phyloP scores from a whole-genome alignment of 2,888 invertebrate species.

The Agelastica alni region DNA sequence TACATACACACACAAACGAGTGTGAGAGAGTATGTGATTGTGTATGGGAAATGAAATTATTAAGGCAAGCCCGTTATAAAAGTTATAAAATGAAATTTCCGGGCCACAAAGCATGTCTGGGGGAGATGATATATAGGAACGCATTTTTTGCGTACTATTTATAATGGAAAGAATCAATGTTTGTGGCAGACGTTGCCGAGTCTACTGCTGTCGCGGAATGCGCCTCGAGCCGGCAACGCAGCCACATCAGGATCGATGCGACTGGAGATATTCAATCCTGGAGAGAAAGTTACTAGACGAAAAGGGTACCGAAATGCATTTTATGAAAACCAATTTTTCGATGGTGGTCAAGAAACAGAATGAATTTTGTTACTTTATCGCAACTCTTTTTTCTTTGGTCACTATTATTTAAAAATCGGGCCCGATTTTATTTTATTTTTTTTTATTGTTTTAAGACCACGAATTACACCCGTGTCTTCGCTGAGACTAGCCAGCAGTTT shows the following conservation, averaged over 20 bases:
- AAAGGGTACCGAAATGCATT: constrained; percentile 11
- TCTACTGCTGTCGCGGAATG: constrained; percentile 46
- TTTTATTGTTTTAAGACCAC: no score
- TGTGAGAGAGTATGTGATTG: constrained; percentile 42
- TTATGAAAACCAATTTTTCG: no score
- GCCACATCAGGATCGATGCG: constrained; percentile 48
- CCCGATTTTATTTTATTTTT: no score
- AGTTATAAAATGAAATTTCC: constrained; percentile 59
- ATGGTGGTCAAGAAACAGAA: no score
- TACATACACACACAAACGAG: constrained; percentile 20
- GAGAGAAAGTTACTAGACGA: constrained; percentile 5
- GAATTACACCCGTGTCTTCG: no score
- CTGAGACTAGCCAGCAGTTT: no score
- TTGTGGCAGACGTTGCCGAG: constrained; percentile 45
- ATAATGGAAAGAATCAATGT: constrained; percentile 59
- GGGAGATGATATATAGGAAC: constrained; percentile 58
- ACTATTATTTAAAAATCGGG: no score
- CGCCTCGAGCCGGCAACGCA: constrained; percentile 45
- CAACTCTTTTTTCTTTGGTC: no score
- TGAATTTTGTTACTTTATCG: no score
- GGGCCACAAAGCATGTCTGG: constrained; percentile 56
- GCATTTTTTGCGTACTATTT: constrained; percentile 59
- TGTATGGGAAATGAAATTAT: constrained; percentile 53
- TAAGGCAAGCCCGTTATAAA: constrained; percentile 55
- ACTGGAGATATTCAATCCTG: constrained; percentile 20